Evolutionary conservation across 1,140 invertebrate species (phyloP).

Genomic region (Heterodera schachtii): DNA sequence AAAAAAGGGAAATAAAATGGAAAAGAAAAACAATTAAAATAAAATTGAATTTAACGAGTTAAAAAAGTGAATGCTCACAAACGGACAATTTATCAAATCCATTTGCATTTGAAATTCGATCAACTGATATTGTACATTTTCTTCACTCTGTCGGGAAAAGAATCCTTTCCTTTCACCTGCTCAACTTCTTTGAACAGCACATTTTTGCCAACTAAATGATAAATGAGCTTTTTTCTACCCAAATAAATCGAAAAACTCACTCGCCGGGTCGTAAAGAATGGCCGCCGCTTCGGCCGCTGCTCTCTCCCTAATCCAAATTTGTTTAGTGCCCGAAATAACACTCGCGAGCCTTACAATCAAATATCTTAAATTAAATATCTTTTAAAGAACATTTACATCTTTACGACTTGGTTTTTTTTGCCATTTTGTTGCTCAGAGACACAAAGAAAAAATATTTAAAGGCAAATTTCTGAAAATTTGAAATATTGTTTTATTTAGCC

Average conservation of each 20-base stretch:
- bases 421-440: slow-evolving; percentile 25
- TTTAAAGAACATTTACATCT: background rate
- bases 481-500: too few relatives aligned
- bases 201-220: slow-evolving; percentile 58
- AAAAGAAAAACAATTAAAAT: background rate
- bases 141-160: slow-evolving; percentile 49
- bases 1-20: background rate
- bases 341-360: slow-evolving; percentile 60
- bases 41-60: slow-evolving; percentile 1
- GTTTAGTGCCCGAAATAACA: slow-evolving; percentile 58
- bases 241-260: slow-evolving; percentile 40
- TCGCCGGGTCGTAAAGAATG: slow-evolving; percentile 62
- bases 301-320: slow-evolving; percentile 59
- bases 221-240: background rate
- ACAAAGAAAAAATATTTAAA: too few relatives aligned
- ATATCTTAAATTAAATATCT: slow-evolving; percentile 50
- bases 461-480: too few relatives aligned
- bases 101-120: background rate
- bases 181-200: slow-evolving; percentile 61
- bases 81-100: slow-evolving; percentile 14
- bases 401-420: slow-evolving; percentile 27
- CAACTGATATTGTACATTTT: slow-evolving; percentile 34
- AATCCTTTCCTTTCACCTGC: slow-evolving; percentile 60
- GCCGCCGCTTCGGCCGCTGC: slow-evolving; percentile 53
- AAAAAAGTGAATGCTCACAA: slow-evolving; percentile 19